These are phyloP conservation scores for Drosophila oshimai DNA, from an alignment of 1,140 invertebrate genomes.

Conservation along the genomic window DNA sequence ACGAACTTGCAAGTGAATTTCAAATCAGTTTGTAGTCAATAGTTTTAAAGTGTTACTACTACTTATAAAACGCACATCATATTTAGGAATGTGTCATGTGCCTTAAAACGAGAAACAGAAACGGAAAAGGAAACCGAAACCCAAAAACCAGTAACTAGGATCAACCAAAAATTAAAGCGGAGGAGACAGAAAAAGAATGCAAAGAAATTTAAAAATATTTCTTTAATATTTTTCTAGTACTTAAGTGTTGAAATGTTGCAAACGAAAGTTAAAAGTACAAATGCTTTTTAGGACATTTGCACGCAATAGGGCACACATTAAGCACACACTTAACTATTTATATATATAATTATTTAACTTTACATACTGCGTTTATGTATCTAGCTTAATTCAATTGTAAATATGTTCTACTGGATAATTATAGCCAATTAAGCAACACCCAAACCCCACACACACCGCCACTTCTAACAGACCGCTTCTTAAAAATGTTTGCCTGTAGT, in stretches of 20 bases:
- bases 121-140: conserved; percentile 16
- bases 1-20: conserved; percentile 19
- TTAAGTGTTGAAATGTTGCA: conserved; percentile 68
- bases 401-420: conserved; percentile 61
- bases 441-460: conserved; percentile 21
- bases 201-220: conserved; percentile 39
- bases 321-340: conserved; percentile 29
- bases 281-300: conserved; percentile 71
- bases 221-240: conserved; percentile 71
- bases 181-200: conserved; percentile 4
- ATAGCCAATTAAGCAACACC: conserved; percentile 51
- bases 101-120: conserved; percentile 49
- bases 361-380: conserved; percentile 57
- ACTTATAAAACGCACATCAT: conserved; percentile 64
- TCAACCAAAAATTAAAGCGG: conserved; percentile 16
- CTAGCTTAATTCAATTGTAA: conserved; percentile 65
- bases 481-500: conserved; percentile 41
- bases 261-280: conserved; percentile 60
- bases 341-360: conserved; percentile 14
- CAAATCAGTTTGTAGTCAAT: conserved; percentile 41
- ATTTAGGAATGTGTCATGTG: conserved; percentile 79
- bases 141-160: conserved; percentile 52
- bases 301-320: conserved; percentile 48
- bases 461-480: conserved; percentile 58
- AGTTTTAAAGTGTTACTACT: conserved; percentile 26